Base-by-base conservation (phyloP, 1,140 invertebrate species). In the Nymphalis io region DNA sequence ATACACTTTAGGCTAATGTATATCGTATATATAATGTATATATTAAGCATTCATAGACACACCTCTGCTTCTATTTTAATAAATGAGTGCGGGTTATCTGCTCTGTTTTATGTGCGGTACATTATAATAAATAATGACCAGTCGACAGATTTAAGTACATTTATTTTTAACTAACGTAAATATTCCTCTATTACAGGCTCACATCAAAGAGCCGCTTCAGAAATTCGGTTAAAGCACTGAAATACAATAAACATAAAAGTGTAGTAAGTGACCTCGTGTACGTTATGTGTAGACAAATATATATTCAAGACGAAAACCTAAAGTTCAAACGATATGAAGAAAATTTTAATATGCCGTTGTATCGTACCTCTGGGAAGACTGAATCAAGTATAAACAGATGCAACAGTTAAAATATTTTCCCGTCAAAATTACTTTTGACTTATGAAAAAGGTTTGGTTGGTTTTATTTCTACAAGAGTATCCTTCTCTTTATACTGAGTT, bases 131-230 rank as follows among this genome's bases (percentile, higher is more conserved):
- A 76, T 87, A 87, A 89, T 83, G 81, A 78, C 65, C 73, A 78
- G 84, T 81, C 82, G 83, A 89, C 83, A 89, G 84, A 85, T 80
- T 85, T 70, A 74, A 75, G 68, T 78, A 78, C 66, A 80, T 79
- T 80, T 88, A 85, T 85, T 85, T 83, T 80, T 83, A 81, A 79
- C 76, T 73, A 76, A 83, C 83, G 79, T 85, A 89, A 87, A 89
- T 87, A 87, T 87, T 87, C 81, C 84, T 73, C 58, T 67, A 67
- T 84, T 76, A 79, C 80, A 82, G 74, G 39, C 65, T 80, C 78
- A 84, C 80, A 81, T 87, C 87, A 89, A 89, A 89, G 87, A 82
- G 79, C 76, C 77, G 81, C 80, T 72, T 62, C 65, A 75, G 78
- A 86, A 86, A 84, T 81, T 82, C 78, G 74, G 76, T 67, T 76